Conservation (phyloP, 2,888 invertebrate genomes). For the Rhingia rostrata region DNA sequence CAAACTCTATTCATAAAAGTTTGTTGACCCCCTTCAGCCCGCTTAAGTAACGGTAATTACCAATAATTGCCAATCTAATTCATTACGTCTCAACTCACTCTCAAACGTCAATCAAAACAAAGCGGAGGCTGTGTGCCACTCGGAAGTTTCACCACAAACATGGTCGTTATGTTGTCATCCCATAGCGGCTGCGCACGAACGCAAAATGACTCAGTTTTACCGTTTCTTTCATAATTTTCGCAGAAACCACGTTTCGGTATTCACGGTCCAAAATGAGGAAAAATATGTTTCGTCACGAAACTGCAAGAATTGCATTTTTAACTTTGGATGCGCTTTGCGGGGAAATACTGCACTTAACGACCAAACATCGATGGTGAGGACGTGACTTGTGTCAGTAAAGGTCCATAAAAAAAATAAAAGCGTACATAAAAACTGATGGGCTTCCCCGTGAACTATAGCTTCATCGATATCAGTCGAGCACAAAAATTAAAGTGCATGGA, state of each 20-base stretch:
- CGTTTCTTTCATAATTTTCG: slow-evolving; percentile 31
- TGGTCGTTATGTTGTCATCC: slow-evolving; percentile 23
- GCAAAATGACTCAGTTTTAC: slow-evolving; percentile 13
- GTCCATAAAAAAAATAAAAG: neutral
- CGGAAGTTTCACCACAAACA: slow-evolving; percentile 53
- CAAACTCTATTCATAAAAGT: slow-evolving; percentile 11
- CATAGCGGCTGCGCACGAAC: slow-evolving; percentile 12
- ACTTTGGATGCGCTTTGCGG: slow-evolving; percentile 13
- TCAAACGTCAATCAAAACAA: slow-evolving; percentile 38
- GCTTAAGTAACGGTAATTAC: slow-evolving; percentile 27
- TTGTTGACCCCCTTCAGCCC: slow-evolving; percentile 39
- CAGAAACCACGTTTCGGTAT: slow-evolving; percentile 3
- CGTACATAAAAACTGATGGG: slow-evolving; percentile 13
- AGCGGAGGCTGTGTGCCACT: slow-evolving; percentile 15
- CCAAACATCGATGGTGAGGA: neutral
- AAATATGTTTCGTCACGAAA: slow-evolving; percentile 56
- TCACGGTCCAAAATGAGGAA: slow-evolving; percentile 5
- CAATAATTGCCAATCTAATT: slow-evolving; percentile 7
- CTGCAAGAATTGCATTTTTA: slow-evolving; percentile 37
- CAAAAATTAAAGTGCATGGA: slow-evolving; percentile 23
- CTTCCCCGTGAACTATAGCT: slow-evolving; percentile 27
- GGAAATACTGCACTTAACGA: slow-evolving; percentile 27
- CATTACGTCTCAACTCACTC: slow-evolving; percentile 33
- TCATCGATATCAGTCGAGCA: slow-evolving; percentile 15
- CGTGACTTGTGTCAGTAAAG: slow-evolving; percentile 52